Conservation (phyloP, 1,140 invertebrate species). For the Gyrodactylus salaris region DNA sequence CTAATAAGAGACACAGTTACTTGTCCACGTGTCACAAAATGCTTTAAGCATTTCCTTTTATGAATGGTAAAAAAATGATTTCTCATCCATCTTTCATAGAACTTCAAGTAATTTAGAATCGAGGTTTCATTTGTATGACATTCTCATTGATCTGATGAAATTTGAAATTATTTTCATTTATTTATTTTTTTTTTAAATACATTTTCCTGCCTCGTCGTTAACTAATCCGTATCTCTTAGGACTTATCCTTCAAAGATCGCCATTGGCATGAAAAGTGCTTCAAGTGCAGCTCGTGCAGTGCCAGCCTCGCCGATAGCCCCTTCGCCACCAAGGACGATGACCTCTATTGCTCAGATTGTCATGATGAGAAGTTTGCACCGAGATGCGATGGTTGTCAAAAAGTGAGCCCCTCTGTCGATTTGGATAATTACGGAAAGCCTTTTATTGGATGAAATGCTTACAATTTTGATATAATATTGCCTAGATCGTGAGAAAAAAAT, state of each 20-base stretch:
- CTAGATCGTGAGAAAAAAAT: too few relatives aligned
- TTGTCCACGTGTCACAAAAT: too few relatives aligned
- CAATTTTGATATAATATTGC: background rate
- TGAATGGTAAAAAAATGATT: too few relatives aligned
- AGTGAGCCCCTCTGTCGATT: background rate
- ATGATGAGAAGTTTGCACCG: constrained; percentile 86
- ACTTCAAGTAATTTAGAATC: too few relatives aligned
- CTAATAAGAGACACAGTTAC: too few relatives aligned
- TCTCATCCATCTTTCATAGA: too few relatives aligned
- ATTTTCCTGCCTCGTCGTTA: constrained; percentile 15
- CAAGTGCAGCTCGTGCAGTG: constrained; percentile 78
- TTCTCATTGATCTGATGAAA: too few relatives aligned
- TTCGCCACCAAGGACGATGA: constrained; percentile 71
- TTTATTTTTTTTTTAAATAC: background rate
- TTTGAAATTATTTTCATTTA: background rate
- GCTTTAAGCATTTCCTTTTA: too few relatives aligned
- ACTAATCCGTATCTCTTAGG: constrained; percentile 26
- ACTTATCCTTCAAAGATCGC: constrained; percentile 85
- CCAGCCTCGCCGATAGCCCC: constrained; percentile 87
- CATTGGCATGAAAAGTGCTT: constrained; percentile 96
- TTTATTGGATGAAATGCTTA: background rate
- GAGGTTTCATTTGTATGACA: too few relatives aligned
- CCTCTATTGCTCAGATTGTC: constrained; percentile 95
- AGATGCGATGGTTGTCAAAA: constrained; percentile 89
- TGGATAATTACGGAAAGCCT: background rate